Base-by-base conservation (phyloP, 2,888 invertebrate genomes). In the Drosophila formosana region DNA sequence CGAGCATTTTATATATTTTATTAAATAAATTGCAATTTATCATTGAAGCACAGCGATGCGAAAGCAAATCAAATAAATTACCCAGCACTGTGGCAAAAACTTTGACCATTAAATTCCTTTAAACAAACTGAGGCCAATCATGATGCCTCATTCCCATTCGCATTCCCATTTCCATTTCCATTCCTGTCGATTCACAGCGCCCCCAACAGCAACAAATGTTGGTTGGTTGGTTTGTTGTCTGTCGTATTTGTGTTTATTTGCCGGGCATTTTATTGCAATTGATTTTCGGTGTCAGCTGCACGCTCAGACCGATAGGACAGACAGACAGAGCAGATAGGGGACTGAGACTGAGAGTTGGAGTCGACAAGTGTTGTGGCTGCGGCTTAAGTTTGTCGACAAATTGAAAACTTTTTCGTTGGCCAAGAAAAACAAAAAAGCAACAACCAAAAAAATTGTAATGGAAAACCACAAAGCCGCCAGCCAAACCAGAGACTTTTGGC, bases 241-340 rank as follows among this genome's bases (percentile, higher is more conserved):
- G 18, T 18, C 18, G 50, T 57, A 63, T 74, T 81, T 78, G 53
- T 65, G 65, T 82, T 76, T 66, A 75, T 72, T 79, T 76, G 71
- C 56, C 49, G 61, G 46, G 57, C 56, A 78, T 88, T 85, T 85
- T 76, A 87, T 79, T 89, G 88, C 89, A 88, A 85, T 87, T 85
- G 84, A 85, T 89, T 85, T 89, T 87, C 56, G 82, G 87, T 75
- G 89, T 79, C 84, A 85, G 84, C 89, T 85, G 84, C 82, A 79
- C 55, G 66, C 63, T 53, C 67, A 64, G 72, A 45, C 62, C 9
- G 71, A 39, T 53, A 39, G 50, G 60, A 41, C 53, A 7, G 50
- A 13, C 53, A 23, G 45, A 47, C 52, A 60, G 43, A 58, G 50
- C 41, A 41, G 43, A 23, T 23, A 37, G 13, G 9, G 34, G 18